phyloP scores from a whole-genome alignment of 2,113 vertebrate species.

The Astatoreochromis straeleni region DNA sequence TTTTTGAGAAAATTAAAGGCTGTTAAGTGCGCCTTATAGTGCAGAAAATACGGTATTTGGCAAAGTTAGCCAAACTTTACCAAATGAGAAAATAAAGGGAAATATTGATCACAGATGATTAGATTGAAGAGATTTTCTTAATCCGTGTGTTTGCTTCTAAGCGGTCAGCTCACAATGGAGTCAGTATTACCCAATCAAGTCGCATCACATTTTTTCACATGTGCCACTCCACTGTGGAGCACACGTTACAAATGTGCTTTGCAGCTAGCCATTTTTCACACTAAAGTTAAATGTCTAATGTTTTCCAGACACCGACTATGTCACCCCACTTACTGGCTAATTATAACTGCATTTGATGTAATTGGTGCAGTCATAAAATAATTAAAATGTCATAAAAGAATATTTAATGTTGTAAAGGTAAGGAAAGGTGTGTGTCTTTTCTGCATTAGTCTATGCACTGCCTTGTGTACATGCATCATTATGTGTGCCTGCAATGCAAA shows the following conservation, averaged over 20 bases:
- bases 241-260: background rate
- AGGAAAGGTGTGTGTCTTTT: background rate
- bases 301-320: background rate
- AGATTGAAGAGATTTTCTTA: background rate
- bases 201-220: background rate
- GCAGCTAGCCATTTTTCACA: background rate
- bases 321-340: background rate
- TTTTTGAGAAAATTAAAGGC: background rate
- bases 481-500: slow-evolving; percentile 23
- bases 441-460: background rate
- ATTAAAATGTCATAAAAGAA: background rate
- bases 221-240: background rate
- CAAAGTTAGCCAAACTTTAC: background rate
- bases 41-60: background rate
- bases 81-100: background rate
- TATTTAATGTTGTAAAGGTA: background rate
- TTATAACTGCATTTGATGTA: background rate
- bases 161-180: background rate
- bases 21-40: background rate
- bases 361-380: background rate
- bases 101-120: background rate
- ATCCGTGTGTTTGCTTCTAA: background rate
- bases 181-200: background rate
- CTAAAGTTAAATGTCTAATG: background rate
- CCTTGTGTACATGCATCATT: background rate